A percentile compares a stretch with the other conserved stretches of the same genome.
phyloP scores from a whole-genome alignment of 2,888 invertebrate genomes.

The Drosophila mimica region DNA sequence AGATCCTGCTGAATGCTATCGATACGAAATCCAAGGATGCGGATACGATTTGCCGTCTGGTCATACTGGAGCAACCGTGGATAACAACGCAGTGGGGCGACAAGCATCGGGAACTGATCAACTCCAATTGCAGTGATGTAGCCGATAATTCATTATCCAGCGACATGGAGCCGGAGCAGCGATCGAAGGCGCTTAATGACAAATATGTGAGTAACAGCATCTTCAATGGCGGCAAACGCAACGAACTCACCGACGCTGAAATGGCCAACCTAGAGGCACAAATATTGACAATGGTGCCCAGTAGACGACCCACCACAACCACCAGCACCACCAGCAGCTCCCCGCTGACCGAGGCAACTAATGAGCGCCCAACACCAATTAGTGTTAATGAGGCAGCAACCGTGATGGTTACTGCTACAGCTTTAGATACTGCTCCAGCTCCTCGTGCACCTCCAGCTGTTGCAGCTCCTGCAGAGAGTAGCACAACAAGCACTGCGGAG shows the following conservation, averaged over 20 bases:
- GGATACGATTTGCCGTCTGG: conserved; percentile 86
- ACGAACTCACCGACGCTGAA: conserved; percentile 80
- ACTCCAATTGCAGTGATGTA: conserved; percentile 88
- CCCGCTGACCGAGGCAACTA: conserved; percentile 45
- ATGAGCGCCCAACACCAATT: conserved; percentile 67
- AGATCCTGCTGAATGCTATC: conserved; percentile 81
- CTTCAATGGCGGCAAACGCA: conserved; percentile 82
- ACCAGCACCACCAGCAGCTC: conserved; percentile 23
- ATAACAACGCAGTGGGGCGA: conserved; percentile 86
- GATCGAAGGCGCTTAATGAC: conserved; percentile 70
- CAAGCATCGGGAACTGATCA: conserved; percentile 87
- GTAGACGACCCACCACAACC: neutral
- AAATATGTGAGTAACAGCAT: conserved; percentile 83
- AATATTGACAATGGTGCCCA: conserved; percentile 68
- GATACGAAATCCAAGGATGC: conserved; percentile 79
- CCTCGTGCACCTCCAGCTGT: neutral
- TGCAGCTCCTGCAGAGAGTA: neutral
- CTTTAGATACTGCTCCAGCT: neutral
- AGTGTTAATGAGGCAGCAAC: conserved; percentile 62
- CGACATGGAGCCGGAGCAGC: conserved; percentile 46
- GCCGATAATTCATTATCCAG: conserved; percentile 51
- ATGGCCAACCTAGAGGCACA: conserved; percentile 82
- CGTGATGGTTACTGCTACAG: conserved; percentile 21
- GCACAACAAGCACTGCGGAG: conserved; percentile 60
- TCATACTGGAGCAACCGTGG: conserved; percentile 89